Evolutionary conservation across 2,888 invertebrate genomes (phyloP).

Genomic region (Thereva nobilitata): DNA sequence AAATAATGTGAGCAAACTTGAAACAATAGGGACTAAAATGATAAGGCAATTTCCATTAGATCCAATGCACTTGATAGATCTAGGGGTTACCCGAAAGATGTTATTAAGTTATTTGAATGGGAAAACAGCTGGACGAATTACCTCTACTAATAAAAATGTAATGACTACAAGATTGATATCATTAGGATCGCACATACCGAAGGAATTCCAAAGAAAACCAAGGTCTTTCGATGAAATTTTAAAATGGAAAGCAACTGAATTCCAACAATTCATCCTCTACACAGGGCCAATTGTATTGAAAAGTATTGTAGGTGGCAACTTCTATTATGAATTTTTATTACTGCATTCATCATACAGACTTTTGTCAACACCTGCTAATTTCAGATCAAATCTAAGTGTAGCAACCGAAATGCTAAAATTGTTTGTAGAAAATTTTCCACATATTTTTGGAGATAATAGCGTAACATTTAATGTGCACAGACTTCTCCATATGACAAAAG

Average conservation of each 20-base stretch:
- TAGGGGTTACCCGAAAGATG: conserved; percentile 10
- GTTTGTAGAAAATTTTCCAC: conserved; percentile 38
- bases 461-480: conserved; percentile 41
- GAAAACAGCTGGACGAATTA: neutral
- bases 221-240: conserved; percentile 40
- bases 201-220: conserved; percentile 40
- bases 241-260: conserved; percentile 41
- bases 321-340: conserved; percentile 34
- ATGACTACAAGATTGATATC: neutral
- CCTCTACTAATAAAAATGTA: conserved; percentile 2
- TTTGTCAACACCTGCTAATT: too few relatives aligned
- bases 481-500: conserved; percentile 38
- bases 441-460: conserved; percentile 37
- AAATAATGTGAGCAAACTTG: neutral
- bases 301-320: conserved; percentile 34
- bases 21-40: conserved; percentile 10
- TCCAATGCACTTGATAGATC: conserved; percentile 30
- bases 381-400: conserved; percentile 3
- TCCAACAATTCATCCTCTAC: conserved; percentile 37
- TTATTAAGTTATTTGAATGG: neutral
- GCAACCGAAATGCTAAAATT: conserved; percentile 37
- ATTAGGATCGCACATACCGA: neutral
- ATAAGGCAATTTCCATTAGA: conserved; percentile 15
- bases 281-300: conserved; percentile 35
- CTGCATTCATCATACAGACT: too few relatives aligned